Percentiles rank a stretch among this genome's conserved stretches.
Evolutionary conservation across 1,140 invertebrate genomes (phyloP).

Genomic region (Lineus longissimus): DNA sequence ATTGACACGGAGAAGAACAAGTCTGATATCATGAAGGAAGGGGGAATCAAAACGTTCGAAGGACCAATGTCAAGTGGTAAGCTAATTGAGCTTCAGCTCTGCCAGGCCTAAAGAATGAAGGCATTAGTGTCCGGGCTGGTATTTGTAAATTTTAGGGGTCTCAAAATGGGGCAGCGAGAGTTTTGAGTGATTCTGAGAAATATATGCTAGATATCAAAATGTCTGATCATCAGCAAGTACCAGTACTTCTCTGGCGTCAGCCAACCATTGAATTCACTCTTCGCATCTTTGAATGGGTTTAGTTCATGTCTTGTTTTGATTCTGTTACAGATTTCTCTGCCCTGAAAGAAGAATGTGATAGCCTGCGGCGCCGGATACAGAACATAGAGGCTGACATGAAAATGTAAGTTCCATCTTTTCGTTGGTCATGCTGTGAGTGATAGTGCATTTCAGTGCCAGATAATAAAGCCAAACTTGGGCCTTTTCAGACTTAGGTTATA

Average conservation of each 20-base stretch:
- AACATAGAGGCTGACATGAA: conserved; percentile 51
- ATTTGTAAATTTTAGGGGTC: too few relatives aligned
- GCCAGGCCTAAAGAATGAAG: not conserved
- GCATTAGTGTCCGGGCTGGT: too few relatives aligned
- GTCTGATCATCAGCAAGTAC: too few relatives aligned
- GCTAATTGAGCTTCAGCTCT: not conserved
- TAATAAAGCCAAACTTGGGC: not conserved
- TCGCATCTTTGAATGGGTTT: too few relatives aligned
- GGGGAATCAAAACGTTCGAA: not conserved
- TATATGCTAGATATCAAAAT: too few relatives aligned
- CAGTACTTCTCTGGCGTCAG: too few relatives aligned
- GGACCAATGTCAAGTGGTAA: not conserved
- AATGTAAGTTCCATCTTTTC: conserved; percentile 39
- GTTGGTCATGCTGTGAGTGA: not conserved
- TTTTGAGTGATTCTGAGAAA: too few relatives aligned
- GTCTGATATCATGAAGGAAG: not conserved
- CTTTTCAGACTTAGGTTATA: not conserved
- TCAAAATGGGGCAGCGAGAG: too few relatives aligned
- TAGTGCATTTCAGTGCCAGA: not conserved
- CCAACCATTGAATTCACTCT: too few relatives aligned
- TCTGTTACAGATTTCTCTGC: conserved; percentile 33
- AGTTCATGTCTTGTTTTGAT: conserved; percentile 12
- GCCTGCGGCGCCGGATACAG: conserved; percentile 44
- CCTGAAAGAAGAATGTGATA: conserved; percentile 49
- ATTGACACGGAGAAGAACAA: conserved; percentile 24